These are phyloP conservation scores for Ptychobarbus kaznakovi DNA, from an alignment of 2,797 vertebrate species.

Conservation along the genomic window DNA sequence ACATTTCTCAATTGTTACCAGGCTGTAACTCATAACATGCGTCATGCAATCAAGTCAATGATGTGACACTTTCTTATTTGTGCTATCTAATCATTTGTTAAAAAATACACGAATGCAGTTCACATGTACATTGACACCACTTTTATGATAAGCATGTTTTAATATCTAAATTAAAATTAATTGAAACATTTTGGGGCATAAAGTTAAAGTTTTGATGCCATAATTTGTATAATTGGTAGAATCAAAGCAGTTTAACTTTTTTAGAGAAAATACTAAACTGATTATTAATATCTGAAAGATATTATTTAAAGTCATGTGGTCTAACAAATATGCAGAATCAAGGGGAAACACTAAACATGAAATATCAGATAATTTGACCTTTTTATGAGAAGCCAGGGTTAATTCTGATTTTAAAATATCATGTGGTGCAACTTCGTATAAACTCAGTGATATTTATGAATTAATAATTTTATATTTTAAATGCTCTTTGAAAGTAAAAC, in stretches of 20 bases:
- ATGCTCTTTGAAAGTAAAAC: neutral
- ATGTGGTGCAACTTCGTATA: neutral
- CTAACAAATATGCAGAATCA: neutral
- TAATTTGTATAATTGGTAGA: neutral
- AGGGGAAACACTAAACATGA: neutral
- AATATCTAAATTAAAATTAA: neutral
- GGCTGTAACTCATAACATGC: neutral
- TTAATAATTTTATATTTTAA: neutral
- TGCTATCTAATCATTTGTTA: neutral
- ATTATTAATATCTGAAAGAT: neutral
- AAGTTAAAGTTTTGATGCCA: neutral
- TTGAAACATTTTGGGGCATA: neutral
- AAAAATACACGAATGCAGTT: neutral
- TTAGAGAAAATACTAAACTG: too few relatives aligned
- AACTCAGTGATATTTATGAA: neutral
- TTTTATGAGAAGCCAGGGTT: neutral
- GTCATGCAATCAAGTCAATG: conserved; percentile 5
- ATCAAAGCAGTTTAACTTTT: neutral
- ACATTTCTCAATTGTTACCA: neutral
- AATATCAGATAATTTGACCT: neutral
- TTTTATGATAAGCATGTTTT: neutral
- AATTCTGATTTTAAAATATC: neutral
- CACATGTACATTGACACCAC: neutral
- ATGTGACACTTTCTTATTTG: neutral
- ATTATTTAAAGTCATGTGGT: neutral